phyloP scores from a whole-genome alignment of 2,113 vertebrate genomes.

The Apteryx mantelli region DNA sequence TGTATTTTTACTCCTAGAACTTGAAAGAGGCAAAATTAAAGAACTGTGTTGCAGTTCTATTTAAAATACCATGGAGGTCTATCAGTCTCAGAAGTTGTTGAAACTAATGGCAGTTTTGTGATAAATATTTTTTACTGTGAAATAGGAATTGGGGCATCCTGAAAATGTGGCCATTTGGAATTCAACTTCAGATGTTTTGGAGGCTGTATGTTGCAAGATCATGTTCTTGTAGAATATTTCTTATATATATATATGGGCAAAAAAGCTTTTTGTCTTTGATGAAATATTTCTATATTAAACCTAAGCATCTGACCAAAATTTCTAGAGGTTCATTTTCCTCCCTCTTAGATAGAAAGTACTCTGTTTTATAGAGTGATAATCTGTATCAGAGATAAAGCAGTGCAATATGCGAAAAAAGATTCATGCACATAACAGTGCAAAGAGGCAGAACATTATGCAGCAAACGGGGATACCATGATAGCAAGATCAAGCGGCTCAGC shows the following conservation, averaged over 20 bases:
- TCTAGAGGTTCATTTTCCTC: background rate
- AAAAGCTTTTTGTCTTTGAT: background rate
- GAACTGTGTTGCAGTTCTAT: background rate
- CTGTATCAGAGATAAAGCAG: background rate
- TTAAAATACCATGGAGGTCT: background rate
- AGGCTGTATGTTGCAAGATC: background rate
- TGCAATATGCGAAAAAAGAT: background rate
- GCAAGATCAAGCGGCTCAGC: background rate
- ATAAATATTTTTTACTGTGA: background rate
- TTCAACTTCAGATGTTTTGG: background rate
- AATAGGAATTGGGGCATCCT: background rate
- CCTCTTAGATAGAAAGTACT: background rate
- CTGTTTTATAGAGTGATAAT: background rate
- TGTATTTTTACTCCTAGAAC: background rate
- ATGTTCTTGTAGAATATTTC: background rate
- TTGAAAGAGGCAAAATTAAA: background rate
- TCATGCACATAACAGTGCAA: background rate
- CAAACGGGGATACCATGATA: background rate
- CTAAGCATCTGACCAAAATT: background rate
- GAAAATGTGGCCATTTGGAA: background rate
- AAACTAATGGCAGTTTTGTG: background rate
- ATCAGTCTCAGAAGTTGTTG: background rate
- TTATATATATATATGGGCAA: accelerated
- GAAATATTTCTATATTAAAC: background rate
- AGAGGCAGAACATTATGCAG: background rate